A percentile compares a stretch with the other conserved stretches of the same genome.
phyloP scores from a whole-genome alignment of 1,140 invertebrate species.

The Macrotrachela quadricornifera region DNA sequence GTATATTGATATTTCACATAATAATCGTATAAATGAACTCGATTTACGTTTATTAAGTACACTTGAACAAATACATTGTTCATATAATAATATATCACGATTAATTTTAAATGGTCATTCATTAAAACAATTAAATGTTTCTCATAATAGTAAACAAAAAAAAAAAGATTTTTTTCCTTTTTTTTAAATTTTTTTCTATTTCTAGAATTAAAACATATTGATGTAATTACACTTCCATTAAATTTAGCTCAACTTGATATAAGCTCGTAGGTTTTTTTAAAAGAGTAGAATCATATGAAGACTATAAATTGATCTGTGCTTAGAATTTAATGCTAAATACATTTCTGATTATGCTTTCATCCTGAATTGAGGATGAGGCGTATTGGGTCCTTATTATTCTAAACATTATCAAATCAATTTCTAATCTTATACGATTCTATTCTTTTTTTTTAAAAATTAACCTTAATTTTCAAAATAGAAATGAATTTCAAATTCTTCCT shows the following conservation, averaged over 20 bases:
- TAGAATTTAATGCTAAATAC: too few relatives aligned
- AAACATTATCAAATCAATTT: too few relatives aligned
- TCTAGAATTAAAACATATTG: background rate
- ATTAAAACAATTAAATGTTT: conserved; percentile 21
- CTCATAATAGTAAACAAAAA: conserved; percentile 23
- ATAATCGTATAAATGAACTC: conserved; percentile 18
- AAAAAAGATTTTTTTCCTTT: background rate
- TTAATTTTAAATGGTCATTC: conserved; percentile 21
- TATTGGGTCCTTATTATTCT: too few relatives aligned
- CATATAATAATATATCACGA: conserved; percentile 18
- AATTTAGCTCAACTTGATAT: background rate
- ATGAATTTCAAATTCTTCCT: conserved; percentile 27
- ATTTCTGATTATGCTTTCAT: too few relatives aligned
- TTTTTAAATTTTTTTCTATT: too few relatives aligned
- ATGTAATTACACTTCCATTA: background rate
- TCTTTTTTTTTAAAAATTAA: conserved; percentile 18
- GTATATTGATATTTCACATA: conserved; percentile 26
- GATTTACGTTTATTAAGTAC: conserved; percentile 21
- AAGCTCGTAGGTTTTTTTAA: background rate
- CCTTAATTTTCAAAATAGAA: too few relatives aligned
- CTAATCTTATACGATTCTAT: too few relatives aligned
- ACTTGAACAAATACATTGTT: conserved; percentile 26
- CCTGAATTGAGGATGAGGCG: too few relatives aligned
- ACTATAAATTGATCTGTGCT: too few relatives aligned
- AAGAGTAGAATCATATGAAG: background rate